These are phyloP conservation scores for Neodiprion lecontei DNA, from an alignment of 1,140 invertebrate genomes.

Conservation along the genomic window DNA sequence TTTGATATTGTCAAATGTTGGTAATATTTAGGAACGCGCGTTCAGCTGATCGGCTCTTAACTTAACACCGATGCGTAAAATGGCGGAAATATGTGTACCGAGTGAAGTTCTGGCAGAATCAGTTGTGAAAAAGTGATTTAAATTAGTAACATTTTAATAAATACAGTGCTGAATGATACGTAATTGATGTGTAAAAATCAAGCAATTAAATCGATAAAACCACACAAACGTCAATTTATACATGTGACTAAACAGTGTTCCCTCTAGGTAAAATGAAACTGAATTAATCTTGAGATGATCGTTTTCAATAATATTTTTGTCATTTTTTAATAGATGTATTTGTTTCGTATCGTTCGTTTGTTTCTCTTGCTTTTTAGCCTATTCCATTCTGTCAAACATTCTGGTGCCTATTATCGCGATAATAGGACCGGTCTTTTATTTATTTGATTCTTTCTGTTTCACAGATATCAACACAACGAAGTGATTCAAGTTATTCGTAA, in stretches of 20 bases:
- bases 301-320: no score
- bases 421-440: no score
- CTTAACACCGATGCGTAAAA: background rate
- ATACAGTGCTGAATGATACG: background rate
- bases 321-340: no score
- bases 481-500: no score
- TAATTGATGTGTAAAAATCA: background rate
- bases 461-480: no score
- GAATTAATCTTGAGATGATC: background rate
- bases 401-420: no score
- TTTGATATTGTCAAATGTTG: background rate
- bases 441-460: no score
- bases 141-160: background rate
- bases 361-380: no score
- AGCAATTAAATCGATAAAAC: background rate
- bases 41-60: background rate
- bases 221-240: background rate
- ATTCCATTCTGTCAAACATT: no score
- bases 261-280: background rate
- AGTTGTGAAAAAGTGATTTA: background rate
- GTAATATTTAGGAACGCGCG: background rate
- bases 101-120: background rate
- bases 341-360: no score
- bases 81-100: background rate
- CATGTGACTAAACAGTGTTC: background rate